Evolutionary conservation across 2,113 vertebrate genomes (phyloP), one percentile per base, ranked within the genome.

Genomic region (Microcebus ravelobensis): DNA sequence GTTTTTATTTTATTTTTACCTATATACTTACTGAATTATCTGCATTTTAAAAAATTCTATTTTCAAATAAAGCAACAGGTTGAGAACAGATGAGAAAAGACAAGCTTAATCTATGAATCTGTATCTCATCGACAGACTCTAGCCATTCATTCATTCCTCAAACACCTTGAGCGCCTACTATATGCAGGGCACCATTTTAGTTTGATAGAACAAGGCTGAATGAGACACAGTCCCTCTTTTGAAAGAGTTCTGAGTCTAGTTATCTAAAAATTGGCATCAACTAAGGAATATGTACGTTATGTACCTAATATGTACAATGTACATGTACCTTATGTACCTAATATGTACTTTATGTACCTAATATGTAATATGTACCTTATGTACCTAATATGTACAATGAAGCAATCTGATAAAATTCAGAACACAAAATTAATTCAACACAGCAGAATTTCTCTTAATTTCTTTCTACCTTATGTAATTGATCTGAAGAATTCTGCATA

Each of bases 1-100:
- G 18, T 45, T 95, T 96, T 95, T 27, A 0, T 83, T 80, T 95
- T 73, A n/a, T 67, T 82, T 77, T 96, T 89, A 48, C 36, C 6
- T 57, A 88, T 91, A 89, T 55, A 90, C 18, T 79, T 71, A 89
- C 14, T 89, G 39, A 87, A 83, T 95, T 76, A 86, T 29, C 61
- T 79, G 15, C 50, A 48, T 67, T 82, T 83, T 59, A 31, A 5
- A 74, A 82, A 71, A 88, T 77, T 74, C 4, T 59, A 90, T 67
- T 90, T 90, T 74, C 77, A 91, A 94, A 79, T 68, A 82, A 94
- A 83, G 36, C 18, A 82, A 9, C 67, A 71, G 10, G 0, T 48
- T 95, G 39, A 92, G 8, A 96, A 74, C 59, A 93, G 71, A 81
- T 70, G 42, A 85, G 17, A 73, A n/a, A 68, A 89, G 15, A 67